phyloP scores from a whole-genome alignment of 2,113 vertebrate genomes.

The Delphinapterus leucas region DNA sequence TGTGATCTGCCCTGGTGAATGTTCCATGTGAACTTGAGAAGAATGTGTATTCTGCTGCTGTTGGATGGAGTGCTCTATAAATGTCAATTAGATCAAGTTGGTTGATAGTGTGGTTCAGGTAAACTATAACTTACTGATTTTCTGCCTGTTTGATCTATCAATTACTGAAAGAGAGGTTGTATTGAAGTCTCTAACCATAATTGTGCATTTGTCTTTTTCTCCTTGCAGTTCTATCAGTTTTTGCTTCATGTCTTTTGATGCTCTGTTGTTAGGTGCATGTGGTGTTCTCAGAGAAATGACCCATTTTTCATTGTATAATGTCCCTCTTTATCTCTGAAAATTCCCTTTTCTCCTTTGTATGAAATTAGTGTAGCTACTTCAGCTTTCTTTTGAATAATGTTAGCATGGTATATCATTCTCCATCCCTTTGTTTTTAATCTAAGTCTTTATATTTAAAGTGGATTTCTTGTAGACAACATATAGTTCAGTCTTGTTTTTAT shows the following conservation, averaged over 20 bases:
- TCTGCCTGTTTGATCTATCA: constrained; percentile 6
- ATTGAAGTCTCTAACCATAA: neutral
- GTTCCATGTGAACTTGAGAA: neutral
- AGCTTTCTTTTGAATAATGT: neutral
- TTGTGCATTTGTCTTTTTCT: neutral
- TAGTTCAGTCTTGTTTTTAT: neutral
- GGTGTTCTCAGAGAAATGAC: neutral
- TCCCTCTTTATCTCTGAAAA: neutral
- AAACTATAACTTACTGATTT: constrained; percentile 16
- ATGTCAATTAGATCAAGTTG: constrained; percentile 25
- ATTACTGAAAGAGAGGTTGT: neutral
- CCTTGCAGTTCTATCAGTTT: neutral
- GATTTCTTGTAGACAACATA: neutral
- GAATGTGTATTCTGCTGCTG: neutral
- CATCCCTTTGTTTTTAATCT: neutral
- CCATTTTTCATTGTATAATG: neutral
- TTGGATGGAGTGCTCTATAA: constrained; percentile 16
- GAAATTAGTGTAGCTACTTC: neutral
- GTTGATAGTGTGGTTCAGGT: neutral
- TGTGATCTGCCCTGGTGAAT: neutral
- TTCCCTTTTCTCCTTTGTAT: neutral
- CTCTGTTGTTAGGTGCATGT: neutral
- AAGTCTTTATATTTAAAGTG: neutral
- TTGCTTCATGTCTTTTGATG: neutral
- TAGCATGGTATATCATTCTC: neutral